A percentile compares a stretch with the other conserved stretches of the same genome.
These are phyloP conservation scores for Tetragonisca angustula DNA, from an alignment of 2,888 invertebrate species.

Conservation along the genomic window DNA sequence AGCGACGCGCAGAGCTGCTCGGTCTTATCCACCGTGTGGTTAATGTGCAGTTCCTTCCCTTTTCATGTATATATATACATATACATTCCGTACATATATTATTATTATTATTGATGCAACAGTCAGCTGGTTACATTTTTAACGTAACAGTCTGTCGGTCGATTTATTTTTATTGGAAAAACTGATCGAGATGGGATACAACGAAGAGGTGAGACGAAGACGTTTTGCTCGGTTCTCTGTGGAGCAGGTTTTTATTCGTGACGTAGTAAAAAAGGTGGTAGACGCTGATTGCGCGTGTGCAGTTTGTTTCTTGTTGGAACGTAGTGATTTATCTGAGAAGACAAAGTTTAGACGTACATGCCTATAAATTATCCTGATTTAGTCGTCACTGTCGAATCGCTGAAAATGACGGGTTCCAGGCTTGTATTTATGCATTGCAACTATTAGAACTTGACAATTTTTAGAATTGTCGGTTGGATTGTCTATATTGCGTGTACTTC, in stretches of 20 bases:
- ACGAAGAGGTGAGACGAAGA: neutral
- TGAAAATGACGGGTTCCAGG: neutral
- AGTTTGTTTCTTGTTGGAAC: neutral
- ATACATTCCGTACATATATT: neutral
- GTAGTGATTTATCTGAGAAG: neutral
- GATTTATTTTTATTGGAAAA: neutral
- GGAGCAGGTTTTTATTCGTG: neutral
- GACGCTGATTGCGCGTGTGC: neutral
- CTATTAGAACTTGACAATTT: neutral
- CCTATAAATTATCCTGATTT: neutral
- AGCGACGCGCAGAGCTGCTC: conserved; percentile 4
- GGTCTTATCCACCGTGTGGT: conserved; percentile 15
- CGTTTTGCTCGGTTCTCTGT: neutral
- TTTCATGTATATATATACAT: too few relatives aligned
- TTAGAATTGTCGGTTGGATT: rapidly evolving
- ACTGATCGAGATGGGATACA: conserved; percentile 9
- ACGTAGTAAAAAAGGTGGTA: neutral
- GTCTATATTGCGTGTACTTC: too few relatives aligned
- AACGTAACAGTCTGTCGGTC: neutral
- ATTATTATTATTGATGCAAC: neutral
- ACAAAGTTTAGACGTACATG: neutral
- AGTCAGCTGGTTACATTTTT: neutral
- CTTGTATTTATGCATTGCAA: neutral
- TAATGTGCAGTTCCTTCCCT: neutral
- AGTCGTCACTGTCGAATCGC: neutral